Conservation (phyloP, 2,113 vertebrate species). For the Gracilinanus agilis region DNA sequence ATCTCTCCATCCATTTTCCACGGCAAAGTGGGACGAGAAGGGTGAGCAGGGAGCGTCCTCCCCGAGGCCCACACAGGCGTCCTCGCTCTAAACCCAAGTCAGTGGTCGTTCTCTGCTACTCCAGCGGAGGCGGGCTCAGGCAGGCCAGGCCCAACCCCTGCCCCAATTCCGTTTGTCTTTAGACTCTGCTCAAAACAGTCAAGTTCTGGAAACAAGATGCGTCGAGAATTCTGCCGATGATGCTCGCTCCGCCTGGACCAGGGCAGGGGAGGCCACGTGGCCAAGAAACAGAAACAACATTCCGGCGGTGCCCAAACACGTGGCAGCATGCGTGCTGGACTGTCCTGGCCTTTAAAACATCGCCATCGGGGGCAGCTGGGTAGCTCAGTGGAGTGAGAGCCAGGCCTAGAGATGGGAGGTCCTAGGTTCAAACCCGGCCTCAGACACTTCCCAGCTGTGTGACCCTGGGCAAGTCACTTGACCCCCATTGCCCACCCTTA, state of each 20-base stretch:
- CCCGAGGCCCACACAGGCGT: neutral
- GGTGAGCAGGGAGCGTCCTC: neutral
- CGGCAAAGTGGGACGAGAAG: slow-evolving; percentile 48
- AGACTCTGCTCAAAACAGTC: slow-evolving; percentile 4
- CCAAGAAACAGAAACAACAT: slow-evolving; percentile 73
- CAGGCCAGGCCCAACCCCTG: slow-evolving; percentile 1
- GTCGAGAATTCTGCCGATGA: slow-evolving; percentile 62
- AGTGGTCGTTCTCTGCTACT: neutral
- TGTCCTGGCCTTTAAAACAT: slow-evolving; percentile 32
- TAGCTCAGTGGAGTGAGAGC: no score
- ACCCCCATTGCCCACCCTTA: no score
- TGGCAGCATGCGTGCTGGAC: slow-evolving; percentile 73
- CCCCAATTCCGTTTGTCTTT: neutral
- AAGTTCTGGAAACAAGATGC: slow-evolving; percentile 66
- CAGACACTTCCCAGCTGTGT: no score
- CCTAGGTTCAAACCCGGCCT: no score
- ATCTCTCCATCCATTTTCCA: no score
- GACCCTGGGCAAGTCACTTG: no score
- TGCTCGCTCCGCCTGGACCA: slow-evolving; percentile 50
- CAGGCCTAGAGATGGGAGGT: no score
- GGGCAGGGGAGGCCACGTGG: slow-evolving; percentile 69
- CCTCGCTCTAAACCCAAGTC: neutral
- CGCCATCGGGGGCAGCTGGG: no score
- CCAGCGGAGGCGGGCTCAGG: neutral
- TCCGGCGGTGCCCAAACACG: slow-evolving; percentile 65